A percentile compares a stretch with the other conserved stretches of the same genome.
phyloP scores from a whole-genome alignment of 23 tunicate genomes.

The Oikopleura vanhoeffeni region DNA sequence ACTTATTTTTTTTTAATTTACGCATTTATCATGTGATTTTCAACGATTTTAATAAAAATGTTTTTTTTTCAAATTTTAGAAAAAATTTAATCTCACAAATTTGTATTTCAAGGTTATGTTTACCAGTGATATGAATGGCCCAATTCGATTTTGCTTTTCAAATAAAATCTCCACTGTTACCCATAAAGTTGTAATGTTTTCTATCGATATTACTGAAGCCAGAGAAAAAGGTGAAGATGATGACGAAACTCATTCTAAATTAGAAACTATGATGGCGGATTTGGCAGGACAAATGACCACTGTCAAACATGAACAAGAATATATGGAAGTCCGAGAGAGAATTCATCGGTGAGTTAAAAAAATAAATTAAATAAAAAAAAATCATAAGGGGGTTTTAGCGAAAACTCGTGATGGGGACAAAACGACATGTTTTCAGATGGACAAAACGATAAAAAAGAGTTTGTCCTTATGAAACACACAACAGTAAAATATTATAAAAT shows the following conservation, averaged over 20 bases:
- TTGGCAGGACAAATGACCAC: conserved; percentile 75
- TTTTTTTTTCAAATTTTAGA: too few species aligned
- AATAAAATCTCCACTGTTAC: conserved; percentile 91
- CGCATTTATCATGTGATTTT: too few species aligned
- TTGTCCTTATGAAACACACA: too few species aligned
- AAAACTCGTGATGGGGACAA: too few species aligned
- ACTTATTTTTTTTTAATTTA: too few species aligned
- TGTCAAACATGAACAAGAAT: conserved; percentile 94
- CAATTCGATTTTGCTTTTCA: conserved; percentile 75
- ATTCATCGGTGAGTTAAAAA: conserved; percentile 45
- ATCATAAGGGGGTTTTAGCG: too few species aligned
- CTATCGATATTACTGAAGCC: conserved; percentile 46
- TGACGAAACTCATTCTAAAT: not conserved
- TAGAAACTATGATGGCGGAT: conserved; percentile 59
- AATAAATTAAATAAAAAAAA: too few species aligned
- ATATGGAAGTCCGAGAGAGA: conserved; percentile 94
- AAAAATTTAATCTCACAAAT: too few species aligned
- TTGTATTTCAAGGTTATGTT: conserved; percentile 25
- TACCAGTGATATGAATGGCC: conserved; percentile 49
- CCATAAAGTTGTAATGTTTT: conserved; percentile 83
- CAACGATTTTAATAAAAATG: too few species aligned
- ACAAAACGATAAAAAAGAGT: too few species aligned
- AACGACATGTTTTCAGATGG: too few species aligned
- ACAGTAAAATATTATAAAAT: too few species aligned
- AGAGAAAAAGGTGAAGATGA: conserved; percentile 34